Evolutionary conservation across 2,797 vertebrate genomes (phyloP), one percentile per base, ranked within the genome.

Genomic region (Petrocephalus sullivani): DNA sequence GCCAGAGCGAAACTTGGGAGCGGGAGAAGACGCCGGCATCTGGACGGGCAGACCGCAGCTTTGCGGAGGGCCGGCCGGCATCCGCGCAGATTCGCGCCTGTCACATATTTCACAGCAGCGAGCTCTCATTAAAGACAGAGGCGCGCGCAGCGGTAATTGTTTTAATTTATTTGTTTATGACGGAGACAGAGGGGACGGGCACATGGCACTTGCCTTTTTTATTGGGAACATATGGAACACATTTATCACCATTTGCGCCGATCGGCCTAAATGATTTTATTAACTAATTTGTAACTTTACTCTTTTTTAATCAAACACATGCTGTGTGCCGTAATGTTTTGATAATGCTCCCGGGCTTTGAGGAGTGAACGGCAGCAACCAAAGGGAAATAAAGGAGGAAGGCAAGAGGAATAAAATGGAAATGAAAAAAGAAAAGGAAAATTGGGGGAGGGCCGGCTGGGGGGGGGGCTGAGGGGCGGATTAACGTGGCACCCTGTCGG

Each of bases 81-180:
- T 92, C 94, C 92, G 92, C 94, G 92, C 91, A 90, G 88, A 91
- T 92, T 87, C 90, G 92, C 92, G 93, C 83, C 90, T 91, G 92
- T 93, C 93, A 90, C 94, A 94, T 94, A 92, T 92, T 94, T 94
- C 93, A 93, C 91, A 0, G 78, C 87, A 88, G 90, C 90, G 91
- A 92, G 87, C 89, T 37, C 90, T 89, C 94, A 91, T 93, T 93
- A 94, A 93, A 94, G 94, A 93, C 94, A 89, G 37, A 90, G 92
- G 90, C 89, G 93, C 90, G 91, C 49, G 3, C 91, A 19, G 90
- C 91, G 37, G 93, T 96, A 96, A 96, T 96, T 96, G 95, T 96
- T 95, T 95, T 95, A 95, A 95, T 96, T 95, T 95, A 95, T 95
- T 95, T 93, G 94, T 95, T 95, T 94, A 92, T 92, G 93, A 94